Evolutionary conservation across 2,113 vertebrate species (phyloP).

Genomic region (Circaetus cinerascens): DNA sequence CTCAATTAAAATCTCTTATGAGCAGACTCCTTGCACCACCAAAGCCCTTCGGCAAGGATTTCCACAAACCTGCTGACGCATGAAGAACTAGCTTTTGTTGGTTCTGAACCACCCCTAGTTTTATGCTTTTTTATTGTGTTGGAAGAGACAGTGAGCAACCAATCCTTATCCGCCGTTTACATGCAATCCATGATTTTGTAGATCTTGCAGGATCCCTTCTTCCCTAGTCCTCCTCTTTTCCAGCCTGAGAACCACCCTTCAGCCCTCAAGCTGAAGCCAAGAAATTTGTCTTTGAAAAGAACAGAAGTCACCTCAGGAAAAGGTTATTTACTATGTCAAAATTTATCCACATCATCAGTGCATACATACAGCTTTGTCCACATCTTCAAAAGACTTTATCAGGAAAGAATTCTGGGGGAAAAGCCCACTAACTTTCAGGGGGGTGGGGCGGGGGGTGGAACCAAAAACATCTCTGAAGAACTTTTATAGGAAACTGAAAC

Average conservation of each 20-base stretch:
- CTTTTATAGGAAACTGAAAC: background rate
- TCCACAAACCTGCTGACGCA: background rate
- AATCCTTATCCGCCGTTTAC: background rate
- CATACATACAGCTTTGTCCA: background rate
- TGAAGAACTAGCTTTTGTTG: background rate
- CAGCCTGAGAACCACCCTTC: background rate
- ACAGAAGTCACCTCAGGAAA: background rate
- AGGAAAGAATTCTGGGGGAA: background rate
- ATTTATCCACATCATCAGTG: background rate
- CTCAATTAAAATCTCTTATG: background rate
- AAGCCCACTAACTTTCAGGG: background rate
- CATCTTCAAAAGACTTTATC: background rate
- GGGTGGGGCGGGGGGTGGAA: no score
- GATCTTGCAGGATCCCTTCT: background rate
- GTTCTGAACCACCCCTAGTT: background rate
- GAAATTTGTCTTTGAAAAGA: background rate
- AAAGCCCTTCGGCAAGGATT: background rate
- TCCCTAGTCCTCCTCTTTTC: background rate
- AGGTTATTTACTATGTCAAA: background rate
- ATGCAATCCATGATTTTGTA: background rate
- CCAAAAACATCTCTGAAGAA: background rate
- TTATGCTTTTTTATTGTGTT: background rate
- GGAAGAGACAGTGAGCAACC: background rate
- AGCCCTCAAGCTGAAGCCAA: background rate
- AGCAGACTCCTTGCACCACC: background rate